These are phyloP conservation scores for Saccostrea glomerata DNA, from an alignment of 1,140 invertebrate species.

Conservation along the genomic window DNA sequence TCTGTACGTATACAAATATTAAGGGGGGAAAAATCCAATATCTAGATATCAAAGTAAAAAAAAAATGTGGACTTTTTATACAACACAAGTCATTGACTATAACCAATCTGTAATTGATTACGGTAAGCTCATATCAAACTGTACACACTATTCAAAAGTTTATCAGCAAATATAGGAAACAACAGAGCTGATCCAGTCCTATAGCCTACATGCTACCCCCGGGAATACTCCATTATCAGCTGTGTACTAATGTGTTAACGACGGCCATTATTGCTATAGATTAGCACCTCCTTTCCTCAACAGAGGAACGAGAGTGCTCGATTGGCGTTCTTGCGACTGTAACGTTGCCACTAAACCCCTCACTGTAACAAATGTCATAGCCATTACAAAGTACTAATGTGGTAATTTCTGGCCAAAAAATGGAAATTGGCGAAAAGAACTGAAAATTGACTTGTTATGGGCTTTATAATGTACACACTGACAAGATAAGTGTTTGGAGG, in stretches of 20 bases:
- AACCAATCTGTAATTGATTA: background rate
- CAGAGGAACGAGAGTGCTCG: background rate
- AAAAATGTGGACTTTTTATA: too few species aligned
- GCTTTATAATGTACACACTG: background rate
- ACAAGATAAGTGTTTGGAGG: background rate
- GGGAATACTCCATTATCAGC: background rate
- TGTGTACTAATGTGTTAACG: slow-evolving; percentile 23
- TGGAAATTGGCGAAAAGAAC: background rate
- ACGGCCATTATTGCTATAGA: background rate
- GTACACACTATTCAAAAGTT: background rate
- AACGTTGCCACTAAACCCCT: background rate
- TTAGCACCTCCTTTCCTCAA: background rate
- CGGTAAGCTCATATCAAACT: too few species aligned
- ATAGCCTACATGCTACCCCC: background rate
- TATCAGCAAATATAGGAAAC: background rate
- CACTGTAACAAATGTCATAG: background rate
- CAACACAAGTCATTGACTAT: background rate
- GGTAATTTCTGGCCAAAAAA: background rate
- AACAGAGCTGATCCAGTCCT: background rate
- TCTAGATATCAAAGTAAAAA: too few species aligned
- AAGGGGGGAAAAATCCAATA: too few species aligned
- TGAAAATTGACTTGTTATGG: background rate
- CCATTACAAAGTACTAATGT: slow-evolving; percentile 4
- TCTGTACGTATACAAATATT: too few species aligned
- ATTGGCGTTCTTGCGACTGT: background rate